phyloP scores from a whole-genome alignment of 2,113 vertebrate genomes.

The Callospermophilus lateralis region DNA sequence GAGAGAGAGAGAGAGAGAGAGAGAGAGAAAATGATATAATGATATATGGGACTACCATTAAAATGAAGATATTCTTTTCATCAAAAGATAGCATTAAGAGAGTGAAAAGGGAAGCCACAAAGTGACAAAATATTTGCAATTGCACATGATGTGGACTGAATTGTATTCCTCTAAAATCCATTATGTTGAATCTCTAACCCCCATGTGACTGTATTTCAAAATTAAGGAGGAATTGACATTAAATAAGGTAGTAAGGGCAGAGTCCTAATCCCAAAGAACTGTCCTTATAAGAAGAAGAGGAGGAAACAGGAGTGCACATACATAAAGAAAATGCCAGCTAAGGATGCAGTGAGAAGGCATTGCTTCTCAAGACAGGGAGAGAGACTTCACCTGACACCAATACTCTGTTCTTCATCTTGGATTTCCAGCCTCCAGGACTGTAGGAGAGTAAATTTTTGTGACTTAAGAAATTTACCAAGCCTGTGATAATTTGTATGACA shows the following conservation, averaged over 20 bases:
- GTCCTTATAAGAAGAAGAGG: background rate
- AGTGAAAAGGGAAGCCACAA: background rate
- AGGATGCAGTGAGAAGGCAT: background rate
- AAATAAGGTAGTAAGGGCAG: background rate
- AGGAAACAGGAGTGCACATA: background rate
- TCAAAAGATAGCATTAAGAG: background rate
- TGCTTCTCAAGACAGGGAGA: background rate
- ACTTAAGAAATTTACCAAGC: background rate
- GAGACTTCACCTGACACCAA: background rate
- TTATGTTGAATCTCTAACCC: background rate
- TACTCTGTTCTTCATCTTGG: background rate
- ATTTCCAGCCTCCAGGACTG: background rate
- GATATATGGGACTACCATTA: background rate
- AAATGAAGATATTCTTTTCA: constrained; percentile 1
- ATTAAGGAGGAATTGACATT: background rate
- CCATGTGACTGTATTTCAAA: background rate
- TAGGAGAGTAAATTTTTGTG: background rate
- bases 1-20: too few species aligned
- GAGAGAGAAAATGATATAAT: too few species aligned
- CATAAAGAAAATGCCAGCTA: too few species aligned
- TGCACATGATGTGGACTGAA: background rate
- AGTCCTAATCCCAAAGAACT: background rate
- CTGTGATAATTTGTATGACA: background rate
- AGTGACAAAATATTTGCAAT: background rate
- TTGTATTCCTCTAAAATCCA: background rate